Evolutionary conservation across 2,113 vertebrate genomes (phyloP).

Genomic region (Pungitius pungitius): DNA sequence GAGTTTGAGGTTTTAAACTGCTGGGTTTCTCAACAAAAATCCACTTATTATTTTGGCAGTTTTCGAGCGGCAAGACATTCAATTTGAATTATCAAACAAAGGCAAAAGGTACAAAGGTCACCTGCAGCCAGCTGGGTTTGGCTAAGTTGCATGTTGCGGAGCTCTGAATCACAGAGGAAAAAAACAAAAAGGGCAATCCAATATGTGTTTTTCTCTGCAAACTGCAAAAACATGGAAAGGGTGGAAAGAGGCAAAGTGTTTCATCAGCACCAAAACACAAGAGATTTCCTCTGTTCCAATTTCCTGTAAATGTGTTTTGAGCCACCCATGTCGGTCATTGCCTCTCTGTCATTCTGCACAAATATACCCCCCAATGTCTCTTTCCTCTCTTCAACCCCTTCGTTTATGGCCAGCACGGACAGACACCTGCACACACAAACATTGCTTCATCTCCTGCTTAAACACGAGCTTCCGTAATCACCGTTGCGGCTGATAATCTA

Average conservation of each 20-base stretch:
- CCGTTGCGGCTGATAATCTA: conserved; percentile 22
- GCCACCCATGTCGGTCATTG: conserved; percentile 12
- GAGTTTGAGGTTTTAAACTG: not conserved
- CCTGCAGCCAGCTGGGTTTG: conserved; percentile 2
- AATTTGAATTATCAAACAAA: not conserved
- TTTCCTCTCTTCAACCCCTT: not conserved
- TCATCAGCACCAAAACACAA: not conserved
- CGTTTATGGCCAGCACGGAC: conserved; percentile 10
- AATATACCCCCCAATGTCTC: not conserved
- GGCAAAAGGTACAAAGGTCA: not conserved
- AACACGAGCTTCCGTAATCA: not conserved
- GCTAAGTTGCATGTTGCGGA: not conserved
- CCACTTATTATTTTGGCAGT: not conserved
- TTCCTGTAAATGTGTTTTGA: conserved; percentile 38
- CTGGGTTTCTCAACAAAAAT: not conserved
- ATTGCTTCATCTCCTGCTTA: not conserved
- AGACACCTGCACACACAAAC: not conserved
- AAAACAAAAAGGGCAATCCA: not conserved
- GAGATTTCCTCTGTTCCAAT: conserved; percentile 15
- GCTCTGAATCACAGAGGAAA: not conserved
- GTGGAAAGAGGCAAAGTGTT: conserved; percentile 1
- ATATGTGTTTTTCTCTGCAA: conserved; percentile 5
- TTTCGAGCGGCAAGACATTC: not conserved
- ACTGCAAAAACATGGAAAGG: not conserved
- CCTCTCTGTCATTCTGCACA: conserved; percentile 17